These are phyloP conservation scores for Idaea dimidiata DNA, from an alignment of 2,888 invertebrate genomes.

Conservation along the genomic window DNA sequence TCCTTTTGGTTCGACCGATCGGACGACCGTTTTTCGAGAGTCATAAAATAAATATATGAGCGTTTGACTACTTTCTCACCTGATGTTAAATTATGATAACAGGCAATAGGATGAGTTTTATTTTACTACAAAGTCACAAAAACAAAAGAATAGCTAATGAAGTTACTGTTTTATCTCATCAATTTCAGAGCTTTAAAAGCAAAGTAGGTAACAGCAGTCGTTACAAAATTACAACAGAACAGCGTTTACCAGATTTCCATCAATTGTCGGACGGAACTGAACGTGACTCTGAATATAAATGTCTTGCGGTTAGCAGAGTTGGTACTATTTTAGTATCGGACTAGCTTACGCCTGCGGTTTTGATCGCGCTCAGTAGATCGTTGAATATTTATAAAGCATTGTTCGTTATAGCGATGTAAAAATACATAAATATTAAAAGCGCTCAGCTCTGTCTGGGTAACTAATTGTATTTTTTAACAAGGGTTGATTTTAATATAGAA, in stretches of 20 bases:
- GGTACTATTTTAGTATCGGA: conserved; percentile 8
- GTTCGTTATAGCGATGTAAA: background rate
- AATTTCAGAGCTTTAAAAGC: no score
- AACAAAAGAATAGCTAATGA: no score
- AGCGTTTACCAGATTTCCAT: conserved; percentile 32
- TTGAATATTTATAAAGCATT: conserved; percentile 4
- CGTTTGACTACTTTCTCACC: no score
- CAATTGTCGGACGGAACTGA: conserved; percentile 22
- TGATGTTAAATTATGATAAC: no score
- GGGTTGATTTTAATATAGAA: background rate
- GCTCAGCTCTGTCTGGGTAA: background rate
- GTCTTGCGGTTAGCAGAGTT: conserved; percentile 8
- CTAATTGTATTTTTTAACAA: background rate
- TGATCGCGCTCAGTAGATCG: background rate
- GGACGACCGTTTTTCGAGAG: no score
- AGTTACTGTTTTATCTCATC: no score
- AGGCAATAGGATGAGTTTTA: no score
- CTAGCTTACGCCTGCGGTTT: conserved; percentile 1
- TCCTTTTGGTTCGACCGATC: no score
- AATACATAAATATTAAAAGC: background rate
- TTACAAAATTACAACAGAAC: background rate
- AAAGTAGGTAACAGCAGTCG: background rate
- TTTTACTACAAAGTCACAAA: no score
- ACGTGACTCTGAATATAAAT: conserved; percentile 33
- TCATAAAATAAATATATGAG: no score